phyloP scores from a whole-genome alignment of 1,140 invertebrate genomes.

The Formica exsecta region DNA sequence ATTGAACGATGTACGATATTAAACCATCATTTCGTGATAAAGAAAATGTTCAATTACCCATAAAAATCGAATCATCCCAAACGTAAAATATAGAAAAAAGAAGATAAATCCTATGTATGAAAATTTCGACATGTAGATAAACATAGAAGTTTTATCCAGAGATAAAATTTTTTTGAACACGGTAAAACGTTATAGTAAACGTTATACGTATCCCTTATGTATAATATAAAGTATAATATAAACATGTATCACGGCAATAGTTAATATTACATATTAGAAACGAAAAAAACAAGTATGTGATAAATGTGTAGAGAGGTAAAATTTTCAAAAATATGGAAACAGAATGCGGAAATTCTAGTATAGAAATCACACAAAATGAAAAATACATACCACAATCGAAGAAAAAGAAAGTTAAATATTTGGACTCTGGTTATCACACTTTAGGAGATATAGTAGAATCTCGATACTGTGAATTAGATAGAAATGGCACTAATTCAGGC shows the following conservation, averaged over 20 bases:
- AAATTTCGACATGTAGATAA: not conserved
- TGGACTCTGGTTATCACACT: not conserved
- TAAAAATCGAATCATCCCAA: not conserved
- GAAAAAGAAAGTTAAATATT: slow-evolving; percentile 1
- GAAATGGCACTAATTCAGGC: not conserved
- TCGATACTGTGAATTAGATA: not conserved
- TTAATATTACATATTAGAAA: slow-evolving; percentile 36
- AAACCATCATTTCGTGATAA: not conserved
- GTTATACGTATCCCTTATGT: too few species aligned
- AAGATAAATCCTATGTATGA: not conserved
- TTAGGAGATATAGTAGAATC: not conserved
- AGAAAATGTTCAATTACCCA: slow-evolving; percentile 34
- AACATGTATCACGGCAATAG: slow-evolving; percentile 2
- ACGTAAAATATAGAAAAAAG: not conserved
- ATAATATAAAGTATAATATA: not conserved
- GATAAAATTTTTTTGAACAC: slow-evolving; percentile 19
- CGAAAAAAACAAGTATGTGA: not conserved
- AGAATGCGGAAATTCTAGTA: not conserved
- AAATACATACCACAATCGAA: slow-evolving; percentile 23
- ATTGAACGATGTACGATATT: not conserved
- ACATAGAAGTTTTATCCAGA: not conserved
- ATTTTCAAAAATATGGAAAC: not conserved
- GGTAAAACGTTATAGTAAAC: not conserved
- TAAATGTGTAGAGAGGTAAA: not conserved
- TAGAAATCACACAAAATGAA: slow-evolving; percentile 15